Conservation (phyloP, 2,113 vertebrate genomes). For the Pomatorhinus ruficollis region DNA sequence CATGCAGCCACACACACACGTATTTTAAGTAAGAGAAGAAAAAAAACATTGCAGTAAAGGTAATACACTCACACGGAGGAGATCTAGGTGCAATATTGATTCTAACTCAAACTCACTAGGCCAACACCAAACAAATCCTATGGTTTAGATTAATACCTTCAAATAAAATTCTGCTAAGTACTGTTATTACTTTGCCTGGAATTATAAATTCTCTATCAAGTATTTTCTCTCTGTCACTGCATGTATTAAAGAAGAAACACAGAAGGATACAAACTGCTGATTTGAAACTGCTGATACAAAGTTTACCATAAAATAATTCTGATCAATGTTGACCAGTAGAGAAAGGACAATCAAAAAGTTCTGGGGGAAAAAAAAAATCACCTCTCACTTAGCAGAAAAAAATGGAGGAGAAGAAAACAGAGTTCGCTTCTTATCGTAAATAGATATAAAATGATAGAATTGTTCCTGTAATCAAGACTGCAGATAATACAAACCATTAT, state of each 20-base stretch:
- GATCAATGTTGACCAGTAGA: not conserved
- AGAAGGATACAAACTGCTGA: not conserved
- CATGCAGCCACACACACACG: fast-evolving
- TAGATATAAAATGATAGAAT: not conserved
- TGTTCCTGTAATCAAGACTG: conserved; percentile 22
- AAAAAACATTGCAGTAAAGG: not conserved
- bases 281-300: not conserved
- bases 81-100: not conserved
- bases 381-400: not conserved
- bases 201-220: not conserved
- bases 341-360: not conserved
- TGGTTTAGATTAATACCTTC: not conserved
- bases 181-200: not conserved
- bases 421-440: not conserved
- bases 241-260: not conserved
- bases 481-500: conserved; percentile 14
- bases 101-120: not conserved
- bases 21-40: not conserved
- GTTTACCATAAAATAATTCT: not conserved
- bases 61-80: not conserved
- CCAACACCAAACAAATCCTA: not conserved
- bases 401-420: not conserved
- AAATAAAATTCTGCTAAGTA: not conserved
- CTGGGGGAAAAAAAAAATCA: not conserved
- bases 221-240: not conserved